Evolutionary conservation across 2,113 vertebrate genomes (phyloP), one percentile per base, ranked within the genome.

Genomic region (Chroicocephalus ridibundus): DNA sequence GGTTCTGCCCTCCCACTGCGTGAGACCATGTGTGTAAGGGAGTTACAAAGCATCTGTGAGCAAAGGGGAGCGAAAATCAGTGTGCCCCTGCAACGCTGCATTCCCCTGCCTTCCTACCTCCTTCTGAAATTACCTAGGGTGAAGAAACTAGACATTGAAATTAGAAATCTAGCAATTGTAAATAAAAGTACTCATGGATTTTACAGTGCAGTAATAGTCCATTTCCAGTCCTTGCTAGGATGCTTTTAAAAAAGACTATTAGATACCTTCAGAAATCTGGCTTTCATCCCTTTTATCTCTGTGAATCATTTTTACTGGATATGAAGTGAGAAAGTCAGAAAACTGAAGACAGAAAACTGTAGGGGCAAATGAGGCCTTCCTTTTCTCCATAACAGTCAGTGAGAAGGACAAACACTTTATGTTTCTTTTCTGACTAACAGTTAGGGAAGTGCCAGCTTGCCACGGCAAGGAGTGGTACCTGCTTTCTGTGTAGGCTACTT

Each of bases 1-100:
- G 2, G 13, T 65, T 52, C 31, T 44, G 21, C 20, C 13, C 64
- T 70, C 65, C 75, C 46, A 57, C 55, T 3, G 3, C 0, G 1
- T 26, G 25, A 82, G 32, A 61, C 18, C 25, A 34, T 13, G 11
- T 34, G 15, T 51, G 9, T 51, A 65, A 60, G 2, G 54, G 51
- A 66, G 32, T 64, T 52, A 25, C 0, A 61, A 46, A 78, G 29
- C 36, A 62, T 13, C 49, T 74, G 7, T 32, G 24, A 84, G 64
- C 26, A 82, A 89, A 78, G 24, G 44, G 15, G 21, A 74, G 19
- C 13, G 26, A 84, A 87, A 82, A 70, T 55, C 51, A 38, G 26
- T 12, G 15, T 6, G 5, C 2, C 3, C 15, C 25, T 27, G 15
- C 62, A 76, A 36, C 1, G 4, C 2, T 69, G 40, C 17, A 1